A percentile compares a stretch with the other conserved stretches of the same genome.
phyloP scores from a whole-genome alignment of 2,797 vertebrate genomes.

The Odontamblyopus lacepedii region DNA sequence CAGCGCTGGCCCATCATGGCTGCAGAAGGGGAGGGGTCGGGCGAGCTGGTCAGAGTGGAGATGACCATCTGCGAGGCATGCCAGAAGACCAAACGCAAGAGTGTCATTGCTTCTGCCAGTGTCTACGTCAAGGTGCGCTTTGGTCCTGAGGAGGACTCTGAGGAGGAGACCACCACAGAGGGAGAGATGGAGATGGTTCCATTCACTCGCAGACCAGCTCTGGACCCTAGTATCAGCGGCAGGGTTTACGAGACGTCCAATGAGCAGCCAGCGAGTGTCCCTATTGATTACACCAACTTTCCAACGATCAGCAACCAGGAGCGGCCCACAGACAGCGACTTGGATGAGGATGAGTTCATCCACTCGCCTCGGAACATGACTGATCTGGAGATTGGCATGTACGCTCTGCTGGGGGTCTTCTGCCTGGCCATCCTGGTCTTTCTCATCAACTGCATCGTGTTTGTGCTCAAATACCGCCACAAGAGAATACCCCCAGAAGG shows the following conservation, averaged over 20 bases:
- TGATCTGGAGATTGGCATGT: constrained; percentile 98
- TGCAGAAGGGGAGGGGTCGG: constrained; percentile 88
- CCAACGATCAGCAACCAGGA: constrained; percentile 82
- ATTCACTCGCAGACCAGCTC: constrained; percentile 75
- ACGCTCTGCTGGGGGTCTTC: constrained; percentile 94
- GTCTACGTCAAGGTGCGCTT: constrained; percentile 88
- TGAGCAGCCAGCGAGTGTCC: constrained; percentile 82
- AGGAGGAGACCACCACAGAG: constrained; percentile 81
- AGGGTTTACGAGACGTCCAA: constrained; percentile 75
- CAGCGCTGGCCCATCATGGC: constrained; percentile 86
- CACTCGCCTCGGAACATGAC: constrained; percentile 91
- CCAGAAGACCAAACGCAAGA: constrained; percentile 97
- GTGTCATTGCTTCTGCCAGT: constrained; percentile 84
- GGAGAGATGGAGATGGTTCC: constrained; percentile 66
- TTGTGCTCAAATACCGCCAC: constrained; percentile 94
- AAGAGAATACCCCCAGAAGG: constrained; percentile 96
- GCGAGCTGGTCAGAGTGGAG: constrained; percentile 85
- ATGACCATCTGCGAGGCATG: constrained; percentile 94
- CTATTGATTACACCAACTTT: constrained; percentile 84
- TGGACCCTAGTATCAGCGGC: constrained; percentile 66
- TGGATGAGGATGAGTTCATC: constrained; percentile 80
- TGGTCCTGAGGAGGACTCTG: constrained; percentile 82
- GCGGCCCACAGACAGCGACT: constrained; percentile 68
- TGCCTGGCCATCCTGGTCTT: constrained; percentile 97
- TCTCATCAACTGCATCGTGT: constrained; percentile 98